Base-by-base conservation (phyloP, 2,113 vertebrate species). In the Cinclus mexicanus region DNA sequence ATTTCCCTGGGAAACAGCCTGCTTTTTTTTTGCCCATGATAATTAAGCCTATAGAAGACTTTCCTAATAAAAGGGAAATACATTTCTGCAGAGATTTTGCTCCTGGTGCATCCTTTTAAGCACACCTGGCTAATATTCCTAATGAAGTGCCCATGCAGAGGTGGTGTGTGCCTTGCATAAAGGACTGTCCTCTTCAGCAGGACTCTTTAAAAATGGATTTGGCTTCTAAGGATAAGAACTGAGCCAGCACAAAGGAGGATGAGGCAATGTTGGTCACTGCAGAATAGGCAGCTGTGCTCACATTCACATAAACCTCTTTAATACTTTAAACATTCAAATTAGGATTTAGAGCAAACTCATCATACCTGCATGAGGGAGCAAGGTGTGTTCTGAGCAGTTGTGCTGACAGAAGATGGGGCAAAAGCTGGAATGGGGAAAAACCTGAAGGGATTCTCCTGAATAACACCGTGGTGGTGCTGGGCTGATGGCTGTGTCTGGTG, bases 31-130 rank as follows among this genome's bases (percentile, higher is more conserved):
- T 37, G 28, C 26, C 91, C 49, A 4, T 18, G 35, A 67, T 93
- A 96, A 95, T 95, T 95, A 97, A 94, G 49, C 57, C 28, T 52
- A 65, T 8, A 52, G 74, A 93, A 93, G 74, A 24, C 24, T 85
- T 89, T 77, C 25, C 86, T 74, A 83, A 68, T 70, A 49, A 92
- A 94, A 93, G 31, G 26, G 37, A 76, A 87, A 67, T 33, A 12
- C 31, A 31, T 89, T 96, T 94, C 69, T 87, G 61, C 57, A 53
- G 61, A 72, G 69, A 19, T 76, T 77, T 80, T 72, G 28, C 71
- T 91, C 52, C 77, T 24, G n/a, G 44, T 42, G 24, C 0, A 3
- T 75, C 49, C 44, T 90, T 94, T 75, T 39, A 57, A 75, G 61
- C 9, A 10, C 80, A 57, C 8, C 3, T 39, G 46, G 35, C 76